Conservation (phyloP, 1,140 invertebrate genomes). For the Sitobion miscanthi region DNA sequence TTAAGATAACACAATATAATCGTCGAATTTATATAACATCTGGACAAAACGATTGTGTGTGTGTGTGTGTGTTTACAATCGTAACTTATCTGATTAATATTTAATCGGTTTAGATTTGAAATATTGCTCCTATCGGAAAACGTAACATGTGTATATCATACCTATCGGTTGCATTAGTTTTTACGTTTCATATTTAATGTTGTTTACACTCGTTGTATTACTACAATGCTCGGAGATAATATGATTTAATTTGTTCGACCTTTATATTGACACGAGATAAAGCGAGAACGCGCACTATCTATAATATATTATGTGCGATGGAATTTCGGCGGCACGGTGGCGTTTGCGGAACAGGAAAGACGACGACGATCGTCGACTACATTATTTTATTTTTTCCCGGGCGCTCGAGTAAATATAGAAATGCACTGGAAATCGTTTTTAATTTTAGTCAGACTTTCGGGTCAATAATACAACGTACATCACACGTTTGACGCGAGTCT, state of each 20-base stretch:
- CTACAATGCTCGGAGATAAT: neutral
- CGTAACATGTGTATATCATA: neutral
- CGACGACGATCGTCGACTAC: neutral
- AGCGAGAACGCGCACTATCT: neutral
- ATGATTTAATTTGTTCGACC: constrained; percentile 36
- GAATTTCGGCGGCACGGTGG: neutral
- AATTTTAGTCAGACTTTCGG: neutral
- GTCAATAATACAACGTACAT: neutral
- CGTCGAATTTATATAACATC: neutral
- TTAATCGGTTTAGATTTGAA: neutral
- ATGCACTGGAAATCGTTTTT: neutral
- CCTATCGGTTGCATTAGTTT: neutral
- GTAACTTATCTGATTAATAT: neutral
- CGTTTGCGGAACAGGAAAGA: constrained; percentile 27
- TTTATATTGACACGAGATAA: constrained; percentile 45
- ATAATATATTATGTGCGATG: neutral
- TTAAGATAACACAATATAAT: neutral
- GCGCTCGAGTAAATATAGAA: neutral
- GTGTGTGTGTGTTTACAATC: neutral
- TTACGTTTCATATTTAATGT: neutral
- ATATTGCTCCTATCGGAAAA: neutral
- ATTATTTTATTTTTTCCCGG: neutral
- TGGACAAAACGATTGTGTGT: neutral
- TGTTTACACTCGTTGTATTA: neutral
- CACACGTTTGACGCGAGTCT: neutral